These are phyloP conservation scores for Metalampra italica DNA, from an alignment of 2,888 invertebrate genomes.

Conservation along the genomic window DNA sequence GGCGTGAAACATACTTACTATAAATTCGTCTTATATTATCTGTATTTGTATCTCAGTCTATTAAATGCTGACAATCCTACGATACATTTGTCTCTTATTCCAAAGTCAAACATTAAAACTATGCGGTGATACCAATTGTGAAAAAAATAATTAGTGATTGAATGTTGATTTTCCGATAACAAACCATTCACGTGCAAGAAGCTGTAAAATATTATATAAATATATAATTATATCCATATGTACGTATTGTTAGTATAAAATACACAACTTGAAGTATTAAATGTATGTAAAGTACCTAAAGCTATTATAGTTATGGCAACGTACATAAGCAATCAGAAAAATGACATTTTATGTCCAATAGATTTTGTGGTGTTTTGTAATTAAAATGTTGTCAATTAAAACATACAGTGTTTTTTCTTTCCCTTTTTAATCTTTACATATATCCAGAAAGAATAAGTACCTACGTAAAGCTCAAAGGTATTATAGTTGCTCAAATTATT, in stretches of 20 bases:
- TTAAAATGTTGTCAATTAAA: slow-evolving; percentile 78
- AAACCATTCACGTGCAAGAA: background rate
- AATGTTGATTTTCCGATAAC: background rate
- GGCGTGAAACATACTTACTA: too few relatives aligned
- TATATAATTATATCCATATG: slow-evolving; percentile 49
- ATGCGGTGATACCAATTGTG: too few relatives aligned
- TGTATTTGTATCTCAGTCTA: too few relatives aligned
- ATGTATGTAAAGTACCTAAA: slow-evolving; percentile 62
- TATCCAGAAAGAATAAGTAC: too few relatives aligned
- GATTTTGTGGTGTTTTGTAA: slow-evolving; percentile 78
- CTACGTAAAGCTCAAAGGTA: too few relatives aligned
- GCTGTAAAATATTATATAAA: slow-evolving; percentile 32
- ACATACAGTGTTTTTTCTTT: slow-evolving; percentile 32
- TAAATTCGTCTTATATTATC: too few relatives aligned
- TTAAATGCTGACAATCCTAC: too few relatives aligned
- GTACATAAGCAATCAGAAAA: slow-evolving; percentile 71
- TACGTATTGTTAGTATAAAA: slow-evolving; percentile 73
- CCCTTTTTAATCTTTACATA: too few relatives aligned
- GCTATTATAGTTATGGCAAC: slow-evolving; percentile 61
- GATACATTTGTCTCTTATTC: too few relatives aligned
- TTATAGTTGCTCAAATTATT: too few relatives aligned
- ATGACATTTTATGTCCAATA: slow-evolving; percentile 69
- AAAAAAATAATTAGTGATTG: background rate
- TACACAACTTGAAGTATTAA: slow-evolving; percentile 67
- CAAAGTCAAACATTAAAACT: too few relatives aligned